phyloP scores from a whole-genome alignment of 2,113 vertebrate genomes.

The Meles meles region DNA sequence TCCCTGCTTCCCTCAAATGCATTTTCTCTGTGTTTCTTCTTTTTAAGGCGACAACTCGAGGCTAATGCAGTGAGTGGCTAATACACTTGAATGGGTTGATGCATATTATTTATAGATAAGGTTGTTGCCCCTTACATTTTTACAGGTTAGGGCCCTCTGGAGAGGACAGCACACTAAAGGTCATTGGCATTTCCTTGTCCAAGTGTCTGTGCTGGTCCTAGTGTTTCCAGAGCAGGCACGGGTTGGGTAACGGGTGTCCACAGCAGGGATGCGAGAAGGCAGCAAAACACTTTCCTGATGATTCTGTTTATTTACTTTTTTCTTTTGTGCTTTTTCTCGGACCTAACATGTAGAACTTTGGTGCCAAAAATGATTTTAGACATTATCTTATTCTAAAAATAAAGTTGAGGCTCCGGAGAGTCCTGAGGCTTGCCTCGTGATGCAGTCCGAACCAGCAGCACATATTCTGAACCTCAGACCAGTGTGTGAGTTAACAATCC shows the following conservation, averaged over 20 bases:
- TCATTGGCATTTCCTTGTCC: neutral
- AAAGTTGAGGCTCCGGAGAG: neutral
- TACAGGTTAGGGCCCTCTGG: neutral
- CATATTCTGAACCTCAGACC: neutral
- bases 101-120: neutral
- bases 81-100: neutral
- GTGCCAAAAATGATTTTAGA: neutral
- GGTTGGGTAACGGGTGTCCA: neutral
- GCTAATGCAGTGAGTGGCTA: neutral
- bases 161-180: neutral
- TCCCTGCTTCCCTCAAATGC: neutral
- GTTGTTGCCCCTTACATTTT: neutral
- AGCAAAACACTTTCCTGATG: neutral
- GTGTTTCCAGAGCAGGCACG: neutral
- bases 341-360: neutral
- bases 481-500: neutral
- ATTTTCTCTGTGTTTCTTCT: neutral
- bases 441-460: neutral
- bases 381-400: neutral
- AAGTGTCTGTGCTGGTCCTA: neutral
- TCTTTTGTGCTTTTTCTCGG: neutral
- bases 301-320: neutral
- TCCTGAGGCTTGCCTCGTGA: neutral
- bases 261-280: accelerated
- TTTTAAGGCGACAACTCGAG: neutral